Percentiles rank a stretch among this genome's conserved stretches.
phyloP scores from a whole-genome alignment of 2,888 invertebrate genomes.

The Cecidostiba fungosa region DNA sequence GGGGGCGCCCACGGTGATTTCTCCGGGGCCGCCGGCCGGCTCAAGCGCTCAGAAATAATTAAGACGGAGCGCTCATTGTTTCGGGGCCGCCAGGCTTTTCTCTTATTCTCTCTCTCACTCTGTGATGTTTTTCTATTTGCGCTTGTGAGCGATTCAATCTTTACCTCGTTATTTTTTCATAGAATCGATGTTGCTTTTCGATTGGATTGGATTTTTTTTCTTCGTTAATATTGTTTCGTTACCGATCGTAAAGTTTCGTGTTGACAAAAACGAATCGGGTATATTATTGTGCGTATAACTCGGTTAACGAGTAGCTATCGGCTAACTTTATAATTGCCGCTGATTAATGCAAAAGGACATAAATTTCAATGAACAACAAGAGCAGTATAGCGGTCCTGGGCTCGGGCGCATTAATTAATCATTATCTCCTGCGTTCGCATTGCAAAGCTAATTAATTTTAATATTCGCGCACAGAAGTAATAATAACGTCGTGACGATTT shows the following conservation, averaged over 20 bases:
- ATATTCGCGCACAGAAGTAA: not conserved
- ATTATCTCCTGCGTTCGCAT: not conserved
- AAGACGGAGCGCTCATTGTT: slow-evolving; percentile 59
- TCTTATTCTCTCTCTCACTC: not conserved
- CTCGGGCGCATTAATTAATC: not conserved
- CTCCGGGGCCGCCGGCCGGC: slow-evolving; percentile 32
- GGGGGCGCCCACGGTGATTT: slow-evolving; percentile 26
- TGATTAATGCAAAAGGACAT: not conserved
- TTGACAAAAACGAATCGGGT: too few relatives aligned
- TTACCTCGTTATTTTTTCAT: not conserved
- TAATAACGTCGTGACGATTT: not conserved
- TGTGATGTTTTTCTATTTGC: slow-evolving; percentile 46
- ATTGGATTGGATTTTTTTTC: not conserved
- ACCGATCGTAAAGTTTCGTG: too few relatives aligned
- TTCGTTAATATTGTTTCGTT: not conserved
- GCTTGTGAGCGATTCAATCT: slow-evolving; percentile 33
- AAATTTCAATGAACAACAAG: slow-evolving; percentile 1
- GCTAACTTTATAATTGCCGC: not conserved
- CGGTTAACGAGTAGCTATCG: too few relatives aligned
- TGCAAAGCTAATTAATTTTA: not conserved
- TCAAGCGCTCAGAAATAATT: slow-evolving; percentile 63
- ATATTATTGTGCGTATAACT: too few relatives aligned
- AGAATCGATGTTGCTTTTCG: too few relatives aligned
- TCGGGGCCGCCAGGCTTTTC: not conserved
- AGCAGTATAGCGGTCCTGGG: not conserved